These are phyloP conservation scores for Adelosebastes latens DNA, from an alignment of 2,797 vertebrate species.

Conservation along the genomic window DNA sequence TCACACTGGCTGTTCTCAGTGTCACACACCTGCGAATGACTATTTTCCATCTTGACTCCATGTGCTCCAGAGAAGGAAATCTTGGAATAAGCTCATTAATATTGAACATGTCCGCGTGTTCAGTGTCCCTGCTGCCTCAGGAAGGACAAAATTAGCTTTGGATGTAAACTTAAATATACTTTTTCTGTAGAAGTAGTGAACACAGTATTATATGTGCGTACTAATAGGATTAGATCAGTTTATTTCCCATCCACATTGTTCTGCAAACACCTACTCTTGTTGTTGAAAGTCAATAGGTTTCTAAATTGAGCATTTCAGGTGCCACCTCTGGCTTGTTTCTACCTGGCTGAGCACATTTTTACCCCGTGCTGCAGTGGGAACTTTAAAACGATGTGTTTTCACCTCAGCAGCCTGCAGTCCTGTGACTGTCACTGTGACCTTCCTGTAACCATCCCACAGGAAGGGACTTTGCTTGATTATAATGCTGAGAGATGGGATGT, in stretches of 20 bases:
- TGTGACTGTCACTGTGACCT: conserved; percentile 65
- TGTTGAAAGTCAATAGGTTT: conserved; percentile 8
- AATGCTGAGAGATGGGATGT: conserved; percentile 64
- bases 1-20: conserved; percentile 13
- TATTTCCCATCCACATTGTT: not conserved
- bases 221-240: not conserved
- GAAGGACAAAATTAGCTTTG: not conserved
- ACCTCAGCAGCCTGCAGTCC: conserved; percentile 45
- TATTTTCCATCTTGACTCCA: conserved; percentile 43
- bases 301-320: conserved; percentile 1
- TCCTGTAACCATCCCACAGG: conserved; percentile 59
- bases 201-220: not conserved
- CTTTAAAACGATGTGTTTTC: conserved; percentile 24
- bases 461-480: conserved; percentile 70
- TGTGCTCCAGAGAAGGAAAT: conserved; percentile 20
- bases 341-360: conserved; percentile 14
- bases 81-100: not conserved
- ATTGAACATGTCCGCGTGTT: conserved; percentile 4
- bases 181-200: not conserved
- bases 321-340: conserved; percentile 10
- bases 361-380: conserved; percentile 22
- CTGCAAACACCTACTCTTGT: not conserved
- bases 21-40: conserved; percentile 41
- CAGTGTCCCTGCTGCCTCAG: not conserved
- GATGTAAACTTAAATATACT: not conserved